phyloP scores from a whole-genome alignment of 2,888 invertebrate species.

The Osmoderma eremita region DNA sequence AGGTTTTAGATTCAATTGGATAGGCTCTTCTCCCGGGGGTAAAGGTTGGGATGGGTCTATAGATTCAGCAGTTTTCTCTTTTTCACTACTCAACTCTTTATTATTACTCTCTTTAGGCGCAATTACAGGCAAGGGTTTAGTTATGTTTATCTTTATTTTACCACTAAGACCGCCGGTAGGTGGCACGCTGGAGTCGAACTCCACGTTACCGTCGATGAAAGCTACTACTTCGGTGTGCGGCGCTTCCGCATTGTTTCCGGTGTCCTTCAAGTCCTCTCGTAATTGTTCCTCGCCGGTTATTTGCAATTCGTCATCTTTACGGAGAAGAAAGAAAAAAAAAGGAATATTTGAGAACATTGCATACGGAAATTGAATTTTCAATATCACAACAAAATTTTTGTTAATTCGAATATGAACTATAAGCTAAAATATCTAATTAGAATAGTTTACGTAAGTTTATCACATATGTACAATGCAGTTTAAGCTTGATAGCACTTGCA shows the following conservation, averaged over 20 bases:
- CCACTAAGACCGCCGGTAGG: constrained; percentile 61
- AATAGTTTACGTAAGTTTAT: too few species aligned
- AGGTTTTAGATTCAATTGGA: constrained; percentile 72
- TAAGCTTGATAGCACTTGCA: too few species aligned
- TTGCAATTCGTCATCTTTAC: constrained; percentile 52
- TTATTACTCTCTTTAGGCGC: constrained; percentile 62
- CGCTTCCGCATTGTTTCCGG: constrained; percentile 60
- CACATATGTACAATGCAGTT: too few species aligned
- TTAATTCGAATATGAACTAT: too few species aligned
- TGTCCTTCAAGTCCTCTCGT: constrained; percentile 49
- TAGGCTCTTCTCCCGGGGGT: constrained; percentile 68
- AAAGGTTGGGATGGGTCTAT: constrained; percentile 65
- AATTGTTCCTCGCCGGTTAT: constrained; percentile 65
- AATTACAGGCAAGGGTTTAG: constrained; percentile 71
- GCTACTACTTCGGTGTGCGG: constrained; percentile 70
- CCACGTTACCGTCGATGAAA: constrained; percentile 83
- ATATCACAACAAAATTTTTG: too few species aligned
- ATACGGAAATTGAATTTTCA: too few species aligned
- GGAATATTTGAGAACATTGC: neutral
- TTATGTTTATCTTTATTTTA: constrained; percentile 85
- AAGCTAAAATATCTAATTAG: too few species aligned
- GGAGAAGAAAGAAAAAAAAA: neutral
- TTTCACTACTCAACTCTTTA: constrained; percentile 53
- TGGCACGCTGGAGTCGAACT: constrained; percentile 60
- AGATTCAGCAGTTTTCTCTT: constrained; percentile 50